A percentile compares a stretch with the other conserved stretches of the same genome.
phyloP scores from a whole-genome alignment of 2,113 vertebrate genomes.

The Notiomystis cincta region DNA sequence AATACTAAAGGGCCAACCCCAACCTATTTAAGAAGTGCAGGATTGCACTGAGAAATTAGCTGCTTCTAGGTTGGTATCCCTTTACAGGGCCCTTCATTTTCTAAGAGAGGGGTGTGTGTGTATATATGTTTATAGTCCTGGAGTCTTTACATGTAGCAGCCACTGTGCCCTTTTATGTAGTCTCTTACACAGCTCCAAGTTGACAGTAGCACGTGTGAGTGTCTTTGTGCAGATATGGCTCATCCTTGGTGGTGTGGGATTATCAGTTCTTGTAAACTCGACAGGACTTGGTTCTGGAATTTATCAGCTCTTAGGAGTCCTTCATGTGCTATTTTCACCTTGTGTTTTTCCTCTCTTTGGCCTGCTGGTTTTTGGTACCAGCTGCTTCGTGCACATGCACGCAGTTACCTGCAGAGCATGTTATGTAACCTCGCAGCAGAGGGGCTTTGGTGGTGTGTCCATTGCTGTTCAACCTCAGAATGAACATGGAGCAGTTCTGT shows the following conservation, averaged over 20 bases:
- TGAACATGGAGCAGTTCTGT: neutral
- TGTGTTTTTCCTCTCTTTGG: neutral
- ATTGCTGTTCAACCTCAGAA: neutral
- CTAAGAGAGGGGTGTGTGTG: accelerated
- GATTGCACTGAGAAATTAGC: neutral
- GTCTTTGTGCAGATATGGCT: neutral
- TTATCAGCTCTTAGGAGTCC: neutral
- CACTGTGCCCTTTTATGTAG: neutral
- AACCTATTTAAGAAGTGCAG: neutral
- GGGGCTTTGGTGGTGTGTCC: neutral
- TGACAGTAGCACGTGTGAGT: neutral
- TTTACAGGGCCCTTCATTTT: neutral
- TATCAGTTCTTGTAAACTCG: neutral
- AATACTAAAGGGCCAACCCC: neutral
- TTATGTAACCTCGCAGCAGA: neutral
- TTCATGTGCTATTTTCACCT: neutral
- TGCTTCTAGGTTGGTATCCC: neutral
- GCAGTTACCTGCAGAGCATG: accelerated
- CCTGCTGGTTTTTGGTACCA: neutral
- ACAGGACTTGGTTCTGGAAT: neutral
- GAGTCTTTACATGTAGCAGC: neutral
- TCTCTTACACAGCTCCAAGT: neutral
- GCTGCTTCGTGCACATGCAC: neutral
- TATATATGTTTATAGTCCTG: neutral
- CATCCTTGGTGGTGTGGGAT: neutral